Evolutionary conservation across 2,797 vertebrate genomes (phyloP).

Genomic region (Pseudochaenichthys georgianus): DNA sequence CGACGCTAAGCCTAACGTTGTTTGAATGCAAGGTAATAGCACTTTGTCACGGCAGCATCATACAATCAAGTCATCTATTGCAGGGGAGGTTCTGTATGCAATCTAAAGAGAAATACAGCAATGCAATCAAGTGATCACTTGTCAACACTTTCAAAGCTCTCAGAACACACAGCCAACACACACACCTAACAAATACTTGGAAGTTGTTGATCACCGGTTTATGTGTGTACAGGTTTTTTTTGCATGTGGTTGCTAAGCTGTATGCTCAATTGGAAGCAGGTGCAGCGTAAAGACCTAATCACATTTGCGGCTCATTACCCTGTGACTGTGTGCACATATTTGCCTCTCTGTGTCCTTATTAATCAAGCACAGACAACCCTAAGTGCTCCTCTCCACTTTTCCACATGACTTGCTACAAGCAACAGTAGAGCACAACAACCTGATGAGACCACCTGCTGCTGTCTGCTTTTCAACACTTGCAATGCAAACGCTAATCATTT

Average conservation of each 20-base stretch:
- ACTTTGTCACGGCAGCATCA: conserved; percentile 20
- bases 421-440: conserved; percentile 79
- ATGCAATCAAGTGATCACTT: conserved; percentile 66
- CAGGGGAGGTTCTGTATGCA: conserved; percentile 52
- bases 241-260: conserved; percentile 70
- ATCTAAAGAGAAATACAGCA: conserved; percentile 46
- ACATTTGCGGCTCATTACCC: conserved; percentile 85
- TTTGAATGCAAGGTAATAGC: conserved; percentile 36
- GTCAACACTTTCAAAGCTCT: conserved; percentile 64
- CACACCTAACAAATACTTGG: conserved; percentile 52
- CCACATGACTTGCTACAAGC: conserved; percentile 83
- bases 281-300: conserved; percentile 85
- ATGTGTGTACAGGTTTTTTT: conserved; percentile 68
- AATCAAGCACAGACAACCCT: conserved; percentile 83
- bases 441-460: conserved; percentile 83
- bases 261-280: conserved; percentile 84
- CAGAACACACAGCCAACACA: conserved; percentile 16
- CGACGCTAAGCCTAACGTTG: not conserved
- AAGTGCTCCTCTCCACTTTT: conserved; percentile 84
- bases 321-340: conserved; percentile 85
- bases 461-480: conserved; percentile 73
- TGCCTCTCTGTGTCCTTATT: conserved; percentile 85
- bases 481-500: conserved; percentile 67
- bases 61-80: conserved; percentile 39
- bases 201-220: conserved; percentile 58